These are phyloP conservation scores for Girardinus metallicus DNA, from an alignment of 2,797 vertebrate species.

Conservation along the genomic window DNA sequence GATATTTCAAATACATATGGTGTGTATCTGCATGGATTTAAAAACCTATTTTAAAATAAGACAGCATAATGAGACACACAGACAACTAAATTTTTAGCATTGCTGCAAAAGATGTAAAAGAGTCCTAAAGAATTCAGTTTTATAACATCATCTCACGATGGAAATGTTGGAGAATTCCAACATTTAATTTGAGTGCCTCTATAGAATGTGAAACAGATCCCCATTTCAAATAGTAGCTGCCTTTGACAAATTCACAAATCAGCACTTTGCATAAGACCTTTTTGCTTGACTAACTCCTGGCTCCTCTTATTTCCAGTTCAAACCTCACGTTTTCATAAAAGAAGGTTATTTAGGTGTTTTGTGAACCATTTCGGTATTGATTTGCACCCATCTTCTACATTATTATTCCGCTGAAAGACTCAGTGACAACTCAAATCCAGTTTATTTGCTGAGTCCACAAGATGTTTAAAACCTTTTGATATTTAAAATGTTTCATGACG, in stretches of 20 bases:
- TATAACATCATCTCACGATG: not conserved
- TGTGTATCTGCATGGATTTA: not conserved
- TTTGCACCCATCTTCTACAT: not conserved
- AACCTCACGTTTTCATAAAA: not conserved
- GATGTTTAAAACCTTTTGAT: not conserved
- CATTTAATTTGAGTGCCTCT: not conserved
- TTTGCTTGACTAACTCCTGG: not conserved
- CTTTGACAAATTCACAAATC: not conserved
- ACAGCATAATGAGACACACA: not conserved
- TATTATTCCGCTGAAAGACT: not conserved
- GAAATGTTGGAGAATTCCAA: not conserved
- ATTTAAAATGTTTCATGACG: too few relatives aligned
- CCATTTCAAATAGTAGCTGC: not conserved
- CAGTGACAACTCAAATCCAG: not conserved
- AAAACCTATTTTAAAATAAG: not conserved
- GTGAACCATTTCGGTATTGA: not conserved
- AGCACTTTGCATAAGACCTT: not conserved
- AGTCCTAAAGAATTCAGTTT: not conserved
- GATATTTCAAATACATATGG: constrained; percentile 8
- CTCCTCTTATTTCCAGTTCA: not conserved
- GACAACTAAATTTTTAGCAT: not conserved
- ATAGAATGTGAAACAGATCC: not conserved
- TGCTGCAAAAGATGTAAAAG: not conserved
- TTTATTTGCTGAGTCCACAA: not conserved
- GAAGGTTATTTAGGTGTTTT: not conserved